phyloP scores from a whole-genome alignment of 2,888 invertebrate species.

The Pollenia angustigena region DNA sequence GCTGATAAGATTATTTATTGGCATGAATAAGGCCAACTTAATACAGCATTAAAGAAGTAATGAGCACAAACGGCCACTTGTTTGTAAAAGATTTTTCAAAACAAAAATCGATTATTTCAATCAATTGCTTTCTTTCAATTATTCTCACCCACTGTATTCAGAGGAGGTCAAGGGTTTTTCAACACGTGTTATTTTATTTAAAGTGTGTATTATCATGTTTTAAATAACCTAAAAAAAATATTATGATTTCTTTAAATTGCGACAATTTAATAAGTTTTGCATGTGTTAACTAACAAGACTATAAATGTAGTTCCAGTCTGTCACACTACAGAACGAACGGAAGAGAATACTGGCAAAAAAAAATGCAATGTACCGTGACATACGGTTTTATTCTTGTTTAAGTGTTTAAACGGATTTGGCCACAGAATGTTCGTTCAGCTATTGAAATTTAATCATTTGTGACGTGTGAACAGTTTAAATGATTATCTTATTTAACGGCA shows the following conservation, averaged over 20 bases:
- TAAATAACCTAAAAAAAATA: too few species aligned
- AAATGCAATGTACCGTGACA: not conserved
- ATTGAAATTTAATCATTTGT: conserved; percentile 5
- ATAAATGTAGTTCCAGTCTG: conserved; percentile 2
- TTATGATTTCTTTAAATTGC: too few species aligned
- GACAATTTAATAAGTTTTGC: not conserved
- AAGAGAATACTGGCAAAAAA: not conserved
- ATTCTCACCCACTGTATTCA: too few species aligned
- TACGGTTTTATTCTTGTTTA: not conserved
- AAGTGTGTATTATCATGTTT: too few species aligned
- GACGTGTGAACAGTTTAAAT: not conserved
- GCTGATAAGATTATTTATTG: conserved; percentile 32
- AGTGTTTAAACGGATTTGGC: conserved; percentile 22
- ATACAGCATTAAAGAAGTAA: too few species aligned
- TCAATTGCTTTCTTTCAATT: too few species aligned
- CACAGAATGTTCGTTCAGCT: not conserved
- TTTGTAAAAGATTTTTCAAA: too few species aligned
- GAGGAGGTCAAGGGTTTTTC: too few species aligned
- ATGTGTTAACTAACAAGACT: not conserved
- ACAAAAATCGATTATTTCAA: too few species aligned
- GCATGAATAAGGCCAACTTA: too few species aligned
- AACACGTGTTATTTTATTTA: too few species aligned
- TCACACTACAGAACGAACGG: not conserved
- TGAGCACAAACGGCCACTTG: too few species aligned
- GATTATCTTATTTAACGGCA: not conserved